Conservation (phyloP, 2,888 invertebrate genomes). For the Catocala fraxini region DNA sequence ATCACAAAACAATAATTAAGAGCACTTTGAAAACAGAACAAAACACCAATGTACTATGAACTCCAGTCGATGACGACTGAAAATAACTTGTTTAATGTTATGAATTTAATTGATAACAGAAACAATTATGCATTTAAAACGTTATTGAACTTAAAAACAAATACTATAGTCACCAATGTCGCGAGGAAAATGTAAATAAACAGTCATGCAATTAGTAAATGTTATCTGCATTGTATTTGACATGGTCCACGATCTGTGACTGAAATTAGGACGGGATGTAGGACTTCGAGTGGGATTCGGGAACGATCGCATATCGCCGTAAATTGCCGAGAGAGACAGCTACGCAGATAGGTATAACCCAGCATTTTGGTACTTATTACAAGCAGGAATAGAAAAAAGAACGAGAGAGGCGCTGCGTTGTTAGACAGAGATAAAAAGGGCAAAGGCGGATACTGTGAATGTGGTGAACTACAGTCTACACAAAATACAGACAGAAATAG, state of each 20-base stretch:
- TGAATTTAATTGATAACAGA: slow-evolving; percentile 47
- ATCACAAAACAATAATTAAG: slow-evolving; percentile 40
- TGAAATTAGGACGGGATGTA: slow-evolving; percentile 70
- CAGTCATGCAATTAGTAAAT: slow-evolving; percentile 54
- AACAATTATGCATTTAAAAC: slow-evolving; percentile 17
- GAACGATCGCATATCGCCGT: slow-evolving; percentile 64
- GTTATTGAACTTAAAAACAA: slow-evolving; percentile 21
- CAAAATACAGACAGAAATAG: slow-evolving; percentile 76
- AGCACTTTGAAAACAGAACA: slow-evolving; percentile 27
- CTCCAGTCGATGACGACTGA: slow-evolving; percentile 45
- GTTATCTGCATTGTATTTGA: slow-evolving; percentile 54
- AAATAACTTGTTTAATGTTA: slow-evolving; percentile 37
- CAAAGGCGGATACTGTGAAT: slow-evolving; percentile 74
- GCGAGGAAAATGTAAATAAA: slow-evolving; percentile 55
- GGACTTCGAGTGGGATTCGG: slow-evolving; percentile 68
- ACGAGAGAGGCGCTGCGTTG: slow-evolving; percentile 57
- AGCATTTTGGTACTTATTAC: slow-evolving; percentile 48
- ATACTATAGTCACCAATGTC: slow-evolving; percentile 16
- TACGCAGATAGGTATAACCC: slow-evolving; percentile 52
- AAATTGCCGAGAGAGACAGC: slow-evolving; percentile 32
- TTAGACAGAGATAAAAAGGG: slow-evolving; percentile 55
- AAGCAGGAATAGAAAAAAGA: slow-evolving; percentile 53
- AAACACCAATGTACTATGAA: slow-evolving; percentile 51
- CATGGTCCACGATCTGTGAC: slow-evolving; percentile 60
- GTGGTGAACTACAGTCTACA: slow-evolving; percentile 38